These are phyloP conservation scores for Danio choprae DNA, from an alignment of 2,797 vertebrate genomes.

Conservation along the genomic window DNA sequence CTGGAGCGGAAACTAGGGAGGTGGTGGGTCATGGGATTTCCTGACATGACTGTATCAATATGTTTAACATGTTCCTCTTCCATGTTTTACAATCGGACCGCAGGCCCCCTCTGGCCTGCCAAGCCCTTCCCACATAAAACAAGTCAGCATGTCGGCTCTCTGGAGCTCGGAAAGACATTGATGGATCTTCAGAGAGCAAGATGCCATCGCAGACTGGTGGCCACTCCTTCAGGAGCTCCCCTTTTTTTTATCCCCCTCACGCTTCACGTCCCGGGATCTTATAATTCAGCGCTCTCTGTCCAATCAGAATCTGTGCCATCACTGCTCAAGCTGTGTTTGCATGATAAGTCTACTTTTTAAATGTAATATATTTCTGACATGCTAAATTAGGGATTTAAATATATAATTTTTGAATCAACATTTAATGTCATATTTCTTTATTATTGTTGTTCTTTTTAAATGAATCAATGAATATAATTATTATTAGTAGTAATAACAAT, in stretches of 20 bases:
- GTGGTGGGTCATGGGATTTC: conserved; percentile 75
- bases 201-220: conserved; percentile 46
- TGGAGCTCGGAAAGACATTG: conserved; percentile 74
- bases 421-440: too few relatives aligned
- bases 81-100: conserved; percentile 72
- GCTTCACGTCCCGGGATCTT: conserved; percentile 22
- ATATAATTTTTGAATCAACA: too few relatives aligned
- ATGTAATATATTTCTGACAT: background rate
- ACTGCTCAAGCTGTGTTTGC: background rate
- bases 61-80: conserved; percentile 74
- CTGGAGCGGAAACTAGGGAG: conserved; percentile 62
- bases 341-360: background rate
- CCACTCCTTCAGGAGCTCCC: conserved; percentile 33
- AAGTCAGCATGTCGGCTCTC: conserved; percentile 75
- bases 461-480: too few relatives aligned
- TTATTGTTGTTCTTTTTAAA: too few relatives aligned
- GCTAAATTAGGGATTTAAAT: too few relatives aligned
- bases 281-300: background rate
- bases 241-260: conserved; percentile 18
- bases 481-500: too few relatives aligned
- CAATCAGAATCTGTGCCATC: background rate
- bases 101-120: conserved; percentile 66
- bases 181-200: conserved; percentile 48
- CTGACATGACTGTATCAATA: conserved; percentile 77
- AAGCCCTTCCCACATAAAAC: conserved; percentile 74